Base-by-base conservation (phyloP, 2,113 vertebrate genomes). In the Entelurus aequoreus region DNA sequence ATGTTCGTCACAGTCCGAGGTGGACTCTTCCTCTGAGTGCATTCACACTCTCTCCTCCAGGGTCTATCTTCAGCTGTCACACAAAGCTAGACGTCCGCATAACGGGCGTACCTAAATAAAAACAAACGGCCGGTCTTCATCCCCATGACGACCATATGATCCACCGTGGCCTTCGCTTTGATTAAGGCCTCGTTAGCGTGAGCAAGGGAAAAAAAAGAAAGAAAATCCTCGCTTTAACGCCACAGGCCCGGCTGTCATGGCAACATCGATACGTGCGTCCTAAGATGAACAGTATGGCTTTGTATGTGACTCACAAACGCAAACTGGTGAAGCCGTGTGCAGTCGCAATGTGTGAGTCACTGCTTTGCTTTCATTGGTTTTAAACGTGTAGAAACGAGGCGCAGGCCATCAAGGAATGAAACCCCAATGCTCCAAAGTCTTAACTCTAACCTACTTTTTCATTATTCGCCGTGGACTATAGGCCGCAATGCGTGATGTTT, bases 141-240 rank as follows among this genome's bases (percentile, higher is more conserved):
- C 53, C 53, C 53, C 53, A 54, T 54, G 53, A 35, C 13, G 53
- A 54, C 53, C 35, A 38, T n/a, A 54, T 54, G 53, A 54, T 54
- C 14, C 53, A 37, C 53, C 8, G 53, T 54, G 35, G 53, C 35
- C 35, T n/a, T 37, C 5, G 13, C 35, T 38, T 54, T 37, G 35
- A 54, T 54, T 38, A 54, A 4, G 15, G 6, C 37, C 52, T 54
- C 37, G 50, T 52, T 52, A 52, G 19, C 50, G 19, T 28, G 19
- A 52, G 19, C 50, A 52, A 52, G 28, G 28, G 3, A 28, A 28
- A 28, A 28, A 28, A 3, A 28, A 28, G 19, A 52, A 52, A 52
- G 5, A 14, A 54, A 37, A 35, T 54, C 35, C 53, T 38, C n/a
- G 54, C 4, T 40, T 40, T 14, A 56, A 56, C 15, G n/a, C 37